Evolutionary conservation across 2,888 invertebrate genomes (phyloP).

Genomic region (Pterostichus madidus): DNA sequence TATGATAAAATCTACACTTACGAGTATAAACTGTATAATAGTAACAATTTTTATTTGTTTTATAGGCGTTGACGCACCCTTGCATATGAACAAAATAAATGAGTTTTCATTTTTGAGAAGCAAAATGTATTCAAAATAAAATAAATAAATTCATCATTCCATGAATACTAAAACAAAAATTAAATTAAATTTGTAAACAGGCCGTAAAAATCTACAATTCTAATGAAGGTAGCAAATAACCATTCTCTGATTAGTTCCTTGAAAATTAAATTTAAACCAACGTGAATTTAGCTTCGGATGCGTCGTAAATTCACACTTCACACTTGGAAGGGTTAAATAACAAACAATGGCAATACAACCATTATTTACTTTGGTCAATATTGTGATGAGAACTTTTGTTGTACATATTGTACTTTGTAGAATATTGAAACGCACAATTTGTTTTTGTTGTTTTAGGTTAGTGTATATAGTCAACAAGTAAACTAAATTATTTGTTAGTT

Average conservation of each 20-base stretch:
- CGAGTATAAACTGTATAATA: too few relatives aligned
- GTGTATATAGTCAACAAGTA: neutral
- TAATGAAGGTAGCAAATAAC: slow-evolving; percentile 30
- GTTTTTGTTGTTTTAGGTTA: neutral
- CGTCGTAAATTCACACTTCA: neutral
- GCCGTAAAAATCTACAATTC: slow-evolving; percentile 34
- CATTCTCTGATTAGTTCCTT: slow-evolving; percentile 6
- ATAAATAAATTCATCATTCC: slow-evolving; percentile 23
- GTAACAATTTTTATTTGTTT: too few relatives aligned
- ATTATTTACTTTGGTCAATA: neutral
- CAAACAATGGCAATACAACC: neutral
- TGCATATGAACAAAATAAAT: neutral
- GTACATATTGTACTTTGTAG: neutral
- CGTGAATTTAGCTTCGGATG: neutral
- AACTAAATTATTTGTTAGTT: slow-evolving; percentile 4
- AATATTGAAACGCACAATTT: too few relatives aligned
- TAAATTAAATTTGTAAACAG: slow-evolving; percentile 25
- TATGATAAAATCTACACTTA: too few relatives aligned
- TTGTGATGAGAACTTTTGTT: neutral
- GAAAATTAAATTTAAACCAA: slow-evolving; percentile 6
- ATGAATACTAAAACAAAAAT: slow-evolving; percentile 49
- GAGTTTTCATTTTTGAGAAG: neutral
- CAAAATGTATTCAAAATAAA: slow-evolving; percentile 1
- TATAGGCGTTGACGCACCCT: neutral
- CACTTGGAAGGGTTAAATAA: neutral